Conservation (phyloP, 2,797 vertebrate genomes). For the Sternotherus odoratus region DNA sequence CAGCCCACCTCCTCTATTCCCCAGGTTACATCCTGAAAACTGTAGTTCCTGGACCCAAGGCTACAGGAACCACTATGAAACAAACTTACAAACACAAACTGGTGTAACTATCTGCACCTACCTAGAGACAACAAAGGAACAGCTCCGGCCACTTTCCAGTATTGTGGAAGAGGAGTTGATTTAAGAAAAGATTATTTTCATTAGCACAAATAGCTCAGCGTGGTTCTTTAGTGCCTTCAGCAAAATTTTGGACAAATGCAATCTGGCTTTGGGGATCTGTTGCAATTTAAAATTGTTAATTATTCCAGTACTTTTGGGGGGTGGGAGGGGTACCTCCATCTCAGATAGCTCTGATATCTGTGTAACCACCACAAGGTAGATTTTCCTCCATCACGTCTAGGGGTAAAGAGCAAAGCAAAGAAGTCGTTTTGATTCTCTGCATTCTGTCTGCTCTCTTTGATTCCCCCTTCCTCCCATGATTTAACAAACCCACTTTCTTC, state of each 20-base stretch:
- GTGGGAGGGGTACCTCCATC: background rate
- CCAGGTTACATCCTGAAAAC: background rate
- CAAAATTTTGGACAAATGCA: background rate
- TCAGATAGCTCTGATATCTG: background rate
- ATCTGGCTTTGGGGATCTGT: background rate
- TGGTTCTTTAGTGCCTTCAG: background rate
- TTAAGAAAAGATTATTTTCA: background rate
- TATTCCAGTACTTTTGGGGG: background rate
- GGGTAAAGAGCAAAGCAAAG: background rate
- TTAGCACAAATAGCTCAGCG: background rate
- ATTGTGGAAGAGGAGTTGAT: background rate
- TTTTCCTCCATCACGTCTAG: constrained; percentile 3
- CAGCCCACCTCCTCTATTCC: background rate
- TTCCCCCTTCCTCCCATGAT: constrained; percentile 33
- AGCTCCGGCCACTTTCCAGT: background rate
- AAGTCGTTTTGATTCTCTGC: background rate
- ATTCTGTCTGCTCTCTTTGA: constrained; percentile 5
- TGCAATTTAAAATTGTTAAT: background rate
- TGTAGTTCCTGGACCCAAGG: background rate
- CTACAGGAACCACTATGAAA: background rate
- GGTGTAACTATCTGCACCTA: background rate
- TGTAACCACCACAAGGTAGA: background rate
- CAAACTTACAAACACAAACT: background rate
- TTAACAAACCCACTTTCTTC: constrained; percentile 21
- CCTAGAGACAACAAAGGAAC: background rate